A percentile compares a stretch with the other conserved stretches of the same genome.
These are phyloP conservation scores for Boulengeromyrus knoepffleri DNA, from an alignment of 2,113 vertebrate genomes.

Conservation along the genomic window DNA sequence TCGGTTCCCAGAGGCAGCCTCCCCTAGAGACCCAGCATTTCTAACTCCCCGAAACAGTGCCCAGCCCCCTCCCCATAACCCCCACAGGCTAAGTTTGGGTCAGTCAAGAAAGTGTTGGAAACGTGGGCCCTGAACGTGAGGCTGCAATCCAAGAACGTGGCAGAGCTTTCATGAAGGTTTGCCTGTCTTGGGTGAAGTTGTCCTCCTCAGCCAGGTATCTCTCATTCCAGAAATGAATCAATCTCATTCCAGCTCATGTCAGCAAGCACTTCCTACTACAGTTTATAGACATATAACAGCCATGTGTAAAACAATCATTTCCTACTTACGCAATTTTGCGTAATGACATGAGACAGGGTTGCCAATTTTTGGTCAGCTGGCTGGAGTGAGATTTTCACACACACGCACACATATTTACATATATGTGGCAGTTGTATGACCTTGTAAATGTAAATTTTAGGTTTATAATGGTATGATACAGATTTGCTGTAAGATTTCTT, in stretches of 20 bases:
- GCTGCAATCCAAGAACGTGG: background rate
- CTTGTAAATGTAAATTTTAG: background rate
- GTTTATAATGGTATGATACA: background rate
- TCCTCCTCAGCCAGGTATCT: background rate
- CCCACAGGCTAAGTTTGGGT: background rate
- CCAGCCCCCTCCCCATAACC: background rate
- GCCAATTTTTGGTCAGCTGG: background rate
- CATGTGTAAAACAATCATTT: background rate
- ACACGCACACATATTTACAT: background rate
- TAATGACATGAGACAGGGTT: background rate
- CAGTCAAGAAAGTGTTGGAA: background rate
- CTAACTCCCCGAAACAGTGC: background rate
- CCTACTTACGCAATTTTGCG: background rate
- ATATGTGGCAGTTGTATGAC: background rate
- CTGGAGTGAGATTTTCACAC: background rate
- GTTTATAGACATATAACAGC: background rate
- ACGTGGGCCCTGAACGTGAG: background rate
- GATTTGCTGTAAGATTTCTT: background rate
- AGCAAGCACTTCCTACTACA: background rate
- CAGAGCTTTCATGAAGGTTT: background rate
- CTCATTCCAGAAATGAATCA: background rate
- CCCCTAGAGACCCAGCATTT: background rate
- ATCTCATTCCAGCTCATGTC: background rate
- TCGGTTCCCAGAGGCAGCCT: background rate
- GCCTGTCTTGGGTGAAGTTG: background rate